Evolutionary conservation across 2,888 invertebrate genomes (phyloP).

Genomic region (Balanococcus diminutus): DNA sequence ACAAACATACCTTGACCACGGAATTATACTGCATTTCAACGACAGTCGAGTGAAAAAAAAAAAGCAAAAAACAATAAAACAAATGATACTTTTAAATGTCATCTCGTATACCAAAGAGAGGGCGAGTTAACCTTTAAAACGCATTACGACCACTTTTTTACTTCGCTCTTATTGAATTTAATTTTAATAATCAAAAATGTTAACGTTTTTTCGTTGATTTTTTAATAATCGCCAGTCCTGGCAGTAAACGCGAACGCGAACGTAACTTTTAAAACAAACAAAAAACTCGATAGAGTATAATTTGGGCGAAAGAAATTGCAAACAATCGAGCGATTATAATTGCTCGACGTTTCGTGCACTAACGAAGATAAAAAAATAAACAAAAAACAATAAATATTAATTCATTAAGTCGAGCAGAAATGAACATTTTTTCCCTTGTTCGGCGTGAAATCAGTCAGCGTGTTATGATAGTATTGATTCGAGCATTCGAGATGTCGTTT

Average conservation of each 20-base stretch:
- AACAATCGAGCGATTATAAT: slow-evolving; percentile 31
- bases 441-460: slow-evolving; percentile 21
- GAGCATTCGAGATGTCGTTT: background rate
- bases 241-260: background rate
- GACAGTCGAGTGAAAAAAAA: too few species aligned
- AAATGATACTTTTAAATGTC: slow-evolving; percentile 42
- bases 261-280: slow-evolving; percentile 30
- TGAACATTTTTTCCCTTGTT: background rate
- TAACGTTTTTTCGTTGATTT: slow-evolving; percentile 1
- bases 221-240: slow-evolving; percentile 25
- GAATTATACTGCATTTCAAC: background rate
- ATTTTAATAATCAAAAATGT: slow-evolving; percentile 37
- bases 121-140: slow-evolving; percentile 32
- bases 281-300: slow-evolving; percentile 18
- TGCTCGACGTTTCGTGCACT: slow-evolving; percentile 37
- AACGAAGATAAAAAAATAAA: slow-evolving; percentile 44
- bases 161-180: slow-evolving; percentile 3
- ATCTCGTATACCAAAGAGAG: background rate
- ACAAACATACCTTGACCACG: background rate
- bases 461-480: slow-evolving; percentile 39
- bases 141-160: slow-evolving; percentile 39
- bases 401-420: slow-evolving; percentile 41
- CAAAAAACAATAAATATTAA: slow-evolving; percentile 42
- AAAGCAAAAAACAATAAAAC: background rate
- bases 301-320: slow-evolving; percentile 12